phyloP scores from a whole-genome alignment of 2,797 vertebrate species.

The Botia kubotai region DNA sequence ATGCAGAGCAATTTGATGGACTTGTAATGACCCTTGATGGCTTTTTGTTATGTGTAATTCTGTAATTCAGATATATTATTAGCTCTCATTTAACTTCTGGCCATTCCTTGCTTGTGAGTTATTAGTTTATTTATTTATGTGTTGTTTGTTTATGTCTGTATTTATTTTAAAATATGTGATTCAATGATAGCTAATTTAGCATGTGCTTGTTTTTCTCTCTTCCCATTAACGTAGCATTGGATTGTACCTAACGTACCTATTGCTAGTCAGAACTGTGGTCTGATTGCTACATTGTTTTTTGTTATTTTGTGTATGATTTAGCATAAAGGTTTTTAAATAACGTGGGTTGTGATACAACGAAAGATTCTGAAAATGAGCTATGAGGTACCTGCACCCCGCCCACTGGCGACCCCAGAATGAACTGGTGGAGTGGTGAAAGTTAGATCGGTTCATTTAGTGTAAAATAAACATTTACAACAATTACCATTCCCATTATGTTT shows the following conservation, averaged over 20 bases:
- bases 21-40: conserved; percentile 53
- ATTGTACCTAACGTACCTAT: conserved; percentile 9
- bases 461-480: too few relatives aligned
- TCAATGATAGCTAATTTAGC: background rate
- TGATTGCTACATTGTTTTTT: background rate
- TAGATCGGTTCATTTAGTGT: too few relatives aligned
- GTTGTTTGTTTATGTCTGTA: background rate
- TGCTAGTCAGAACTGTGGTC: background rate
- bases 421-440: too few relatives aligned
- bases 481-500: too few relatives aligned
- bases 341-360: background rate
- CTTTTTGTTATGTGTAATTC: conserved; percentile 45
- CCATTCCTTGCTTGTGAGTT: conserved; percentile 20
- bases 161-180: conserved; percentile 16
- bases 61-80: conserved; percentile 41
- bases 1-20: conserved; percentile 42
- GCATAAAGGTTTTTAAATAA: background rate
- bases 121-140: conserved; percentile 40
- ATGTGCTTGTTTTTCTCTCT: background rate
- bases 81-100: conserved; percentile 29
- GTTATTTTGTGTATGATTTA: background rate
- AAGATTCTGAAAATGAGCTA: background rate
- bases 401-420: too few relatives aligned
- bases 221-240: background rate
- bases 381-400: background rate